A percentile compares a stretch with the other conserved stretches of the same genome.
Evolutionary conservation across 2,113 vertebrate species (phyloP).

Genomic region (Camelus dromedarius): DNA sequence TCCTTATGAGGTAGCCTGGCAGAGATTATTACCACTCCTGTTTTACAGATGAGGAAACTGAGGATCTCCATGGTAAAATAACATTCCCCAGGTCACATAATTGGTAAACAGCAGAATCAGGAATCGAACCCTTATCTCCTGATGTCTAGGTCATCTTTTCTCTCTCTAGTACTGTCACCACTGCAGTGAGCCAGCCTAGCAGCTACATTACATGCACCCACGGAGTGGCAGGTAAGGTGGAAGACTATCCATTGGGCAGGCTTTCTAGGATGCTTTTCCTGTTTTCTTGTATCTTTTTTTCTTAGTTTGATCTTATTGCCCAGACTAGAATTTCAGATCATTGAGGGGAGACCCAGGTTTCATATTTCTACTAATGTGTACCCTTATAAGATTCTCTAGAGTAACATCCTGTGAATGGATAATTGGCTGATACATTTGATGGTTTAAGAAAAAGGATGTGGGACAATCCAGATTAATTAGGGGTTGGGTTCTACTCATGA

Average conservation of each 20-base stretch:
- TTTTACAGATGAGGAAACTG: not conserved
- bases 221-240: not conserved
- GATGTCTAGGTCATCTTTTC: not conserved
- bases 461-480: not conserved
- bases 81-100: not conserved
- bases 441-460: not conserved
- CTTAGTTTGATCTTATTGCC: not conserved
- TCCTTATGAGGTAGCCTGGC: not conserved
- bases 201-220: not conserved
- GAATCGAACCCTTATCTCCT: not conserved
- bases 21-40: not conserved
- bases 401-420: not conserved
- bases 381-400: not conserved
- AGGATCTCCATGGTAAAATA: not conserved
- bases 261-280: not conserved
- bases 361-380: not conserved
- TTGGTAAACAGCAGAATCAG: not conserved
- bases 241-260: not conserved
- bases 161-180: not conserved
- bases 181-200: not conserved
- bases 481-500: not conserved
- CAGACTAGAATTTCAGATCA: conserved; percentile 11
- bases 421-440: not conserved
- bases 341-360: not conserved
- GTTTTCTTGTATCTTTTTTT: not conserved